Percentiles rank a stretch among this genome's conserved stretches.
Conservation (phyloP, 2,113 vertebrate genomes). For the Epinephelus fuscoguttatus region DNA sequence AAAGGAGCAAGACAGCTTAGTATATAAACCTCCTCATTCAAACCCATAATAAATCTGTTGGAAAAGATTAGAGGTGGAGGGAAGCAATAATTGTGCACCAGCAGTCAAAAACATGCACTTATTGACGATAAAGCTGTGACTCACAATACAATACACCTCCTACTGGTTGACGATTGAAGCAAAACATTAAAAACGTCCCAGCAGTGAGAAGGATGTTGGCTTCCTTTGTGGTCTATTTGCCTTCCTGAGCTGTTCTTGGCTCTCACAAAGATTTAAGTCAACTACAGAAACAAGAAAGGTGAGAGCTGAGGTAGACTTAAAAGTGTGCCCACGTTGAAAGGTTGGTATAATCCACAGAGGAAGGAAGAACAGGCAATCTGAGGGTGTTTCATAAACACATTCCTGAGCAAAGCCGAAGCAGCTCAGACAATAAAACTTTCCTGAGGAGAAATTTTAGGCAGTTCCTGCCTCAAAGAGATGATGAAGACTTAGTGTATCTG, state of each 20-base stretch:
- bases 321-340: conserved; percentile 63
- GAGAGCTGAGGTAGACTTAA: conserved; percentile 66
- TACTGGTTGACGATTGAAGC: conserved; percentile 39
- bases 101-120: conserved; percentile 26
- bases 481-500: conserved; percentile 14
- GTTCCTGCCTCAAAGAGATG: conserved; percentile 35
- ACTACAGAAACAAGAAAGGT: conserved; percentile 73
- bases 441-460: conserved; percentile 37
- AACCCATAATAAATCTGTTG: conserved; percentile 41
- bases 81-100: conserved; percentile 11
- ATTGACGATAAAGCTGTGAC: conserved; percentile 30
- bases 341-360: conserved; percentile 60
- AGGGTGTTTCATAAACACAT: conserved; percentile 70
- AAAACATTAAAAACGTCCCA: conserved; percentile 36
- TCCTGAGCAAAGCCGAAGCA: conserved; percentile 47
- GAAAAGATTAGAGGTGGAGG: conserved; percentile 12
- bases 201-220: conserved; percentile 66
- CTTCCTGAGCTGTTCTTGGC: conserved; percentile 77
- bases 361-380: conserved; percentile 68
- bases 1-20: conserved; percentile 5
- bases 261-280: conserved; percentile 64
- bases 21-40: conserved; percentile 34
- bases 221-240: conserved; percentile 70
- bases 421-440: conserved; percentile 46
- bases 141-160: conserved; percentile 36